Evolutionary conservation across 2,113 vertebrate genomes (phyloP).

Genomic region (Oriolus oriolus): DNA sequence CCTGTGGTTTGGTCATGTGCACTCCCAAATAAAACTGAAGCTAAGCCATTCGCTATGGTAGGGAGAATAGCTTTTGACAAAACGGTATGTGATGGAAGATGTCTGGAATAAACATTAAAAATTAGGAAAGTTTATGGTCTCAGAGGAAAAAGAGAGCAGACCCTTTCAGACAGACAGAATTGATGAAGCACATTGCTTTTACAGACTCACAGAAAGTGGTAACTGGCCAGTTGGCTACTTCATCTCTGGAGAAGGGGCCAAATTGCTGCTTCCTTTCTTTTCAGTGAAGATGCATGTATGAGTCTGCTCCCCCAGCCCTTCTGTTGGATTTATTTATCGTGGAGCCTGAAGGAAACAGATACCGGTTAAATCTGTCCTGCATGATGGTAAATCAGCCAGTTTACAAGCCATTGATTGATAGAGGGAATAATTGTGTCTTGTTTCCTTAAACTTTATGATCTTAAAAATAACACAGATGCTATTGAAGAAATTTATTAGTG

Average conservation of each 20-base stretch:
- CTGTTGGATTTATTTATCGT: neutral
- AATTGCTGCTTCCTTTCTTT: neutral
- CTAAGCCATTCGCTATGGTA: neutral
- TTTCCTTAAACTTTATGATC: neutral
- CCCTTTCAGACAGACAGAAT: constrained; percentile 3
- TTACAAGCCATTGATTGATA: neutral
- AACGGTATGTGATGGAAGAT: neutral
- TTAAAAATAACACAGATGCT: neutral
- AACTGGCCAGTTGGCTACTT: constrained; percentile 26
- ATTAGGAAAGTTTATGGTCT: neutral
- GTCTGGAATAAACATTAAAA: constrained; percentile 32
- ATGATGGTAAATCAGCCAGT: neutral
- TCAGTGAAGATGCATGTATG: neutral
- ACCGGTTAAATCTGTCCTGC: neutral
- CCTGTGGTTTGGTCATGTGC: neutral
- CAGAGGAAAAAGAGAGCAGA: constrained; percentile 18
- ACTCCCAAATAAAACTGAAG: neutral
- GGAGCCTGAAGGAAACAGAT: neutral
- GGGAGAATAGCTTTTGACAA: neutral
- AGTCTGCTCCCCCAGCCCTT: neutral
- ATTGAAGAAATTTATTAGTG: neutral
- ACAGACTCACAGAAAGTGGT: constrained; percentile 6
- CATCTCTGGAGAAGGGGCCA: neutral
- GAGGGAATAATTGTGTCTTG: neutral
- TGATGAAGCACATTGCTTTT: constrained; percentile 12